Evolutionary conservation across 2,888 invertebrate species (phyloP).

Genomic region (Linyphia triangularis): DNA sequence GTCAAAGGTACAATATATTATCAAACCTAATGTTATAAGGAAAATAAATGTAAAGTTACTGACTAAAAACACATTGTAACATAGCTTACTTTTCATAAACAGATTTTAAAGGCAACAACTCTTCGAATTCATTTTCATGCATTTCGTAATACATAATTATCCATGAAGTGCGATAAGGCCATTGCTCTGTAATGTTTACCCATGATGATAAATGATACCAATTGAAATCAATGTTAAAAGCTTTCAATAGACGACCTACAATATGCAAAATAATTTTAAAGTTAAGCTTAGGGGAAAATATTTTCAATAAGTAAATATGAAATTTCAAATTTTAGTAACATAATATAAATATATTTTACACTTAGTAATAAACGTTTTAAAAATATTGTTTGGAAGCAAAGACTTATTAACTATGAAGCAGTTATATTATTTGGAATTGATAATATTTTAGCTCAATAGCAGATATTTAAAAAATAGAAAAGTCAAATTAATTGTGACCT

Average conservation of each 20-base stretch:
- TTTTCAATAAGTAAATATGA: no score
- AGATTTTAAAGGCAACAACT: conserved; percentile 90
- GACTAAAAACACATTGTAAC: not conserved
- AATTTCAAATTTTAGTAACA: no score
- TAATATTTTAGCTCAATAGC: no score
- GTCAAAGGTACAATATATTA: not conserved
- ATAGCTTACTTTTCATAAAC: conserved; percentile 93
- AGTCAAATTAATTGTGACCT: no score
- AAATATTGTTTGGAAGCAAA: no score
- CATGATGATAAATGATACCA: conserved; percentile 99
- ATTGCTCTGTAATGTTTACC: conserved; percentile 99
- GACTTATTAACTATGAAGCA: no score
- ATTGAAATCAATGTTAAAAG: conserved; percentile 99
- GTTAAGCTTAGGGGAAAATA: no score
- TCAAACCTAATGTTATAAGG: not conserved
- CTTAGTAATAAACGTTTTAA: no score
- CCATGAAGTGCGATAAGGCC: conserved; percentile 99
- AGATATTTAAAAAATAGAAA: no score
- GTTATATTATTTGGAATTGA: no score
- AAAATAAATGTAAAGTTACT: not conserved
- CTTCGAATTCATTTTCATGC: conserved; percentile 91
- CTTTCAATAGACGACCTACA: conserved; percentile 94
- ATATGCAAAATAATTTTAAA: conserved; percentile 75
- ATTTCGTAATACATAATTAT: conserved; percentile 96
- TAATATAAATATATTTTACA: no score